Evolutionary conservation across 2,797 vertebrate species (phyloP).

Genomic region (Spheniscus humboldti): DNA sequence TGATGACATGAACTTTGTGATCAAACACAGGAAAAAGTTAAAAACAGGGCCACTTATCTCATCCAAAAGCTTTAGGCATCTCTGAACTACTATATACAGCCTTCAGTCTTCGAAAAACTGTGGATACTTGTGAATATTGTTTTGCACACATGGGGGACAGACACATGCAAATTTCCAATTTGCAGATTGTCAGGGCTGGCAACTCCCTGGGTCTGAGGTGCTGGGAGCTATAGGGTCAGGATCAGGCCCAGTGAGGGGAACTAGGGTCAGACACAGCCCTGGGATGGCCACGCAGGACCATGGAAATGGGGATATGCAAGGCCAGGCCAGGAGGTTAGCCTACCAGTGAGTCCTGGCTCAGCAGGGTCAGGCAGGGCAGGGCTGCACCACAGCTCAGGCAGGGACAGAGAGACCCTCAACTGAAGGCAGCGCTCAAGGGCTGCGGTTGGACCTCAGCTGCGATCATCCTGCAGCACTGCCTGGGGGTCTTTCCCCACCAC

Average conservation of each 20-base stretch:
- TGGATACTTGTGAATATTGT: neutral
- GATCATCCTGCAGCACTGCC: neutral
- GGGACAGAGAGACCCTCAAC: neutral
- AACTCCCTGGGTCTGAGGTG: neutral
- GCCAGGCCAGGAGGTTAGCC: neutral
- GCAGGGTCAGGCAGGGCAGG: neutral
- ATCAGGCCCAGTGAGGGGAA: neutral
- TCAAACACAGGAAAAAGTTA: neutral
- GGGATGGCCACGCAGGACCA: rapidly evolving
- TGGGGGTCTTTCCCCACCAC: rapidly evolving
- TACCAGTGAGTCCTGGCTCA: rapidly evolving
- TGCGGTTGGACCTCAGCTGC: rapidly evolving
- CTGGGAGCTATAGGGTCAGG: neutral
- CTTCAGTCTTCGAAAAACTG: neutral
- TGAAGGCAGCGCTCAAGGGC: neutral
- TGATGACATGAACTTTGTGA: neutral
- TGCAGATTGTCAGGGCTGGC: neutral
- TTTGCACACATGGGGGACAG: neutral
- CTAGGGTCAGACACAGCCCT: neutral
- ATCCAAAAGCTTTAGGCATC: neutral
- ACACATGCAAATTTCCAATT: neutral
- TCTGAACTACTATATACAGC: neutral
- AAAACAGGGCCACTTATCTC: neutral
- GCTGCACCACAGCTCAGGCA: neutral
- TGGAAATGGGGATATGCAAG: rapidly evolving